A percentile compares a stretch with the other conserved stretches of the same genome.
Evolutionary conservation across 1,140 invertebrate genomes (phyloP).

Genomic region (Zaprionus camerounensis): DNA sequence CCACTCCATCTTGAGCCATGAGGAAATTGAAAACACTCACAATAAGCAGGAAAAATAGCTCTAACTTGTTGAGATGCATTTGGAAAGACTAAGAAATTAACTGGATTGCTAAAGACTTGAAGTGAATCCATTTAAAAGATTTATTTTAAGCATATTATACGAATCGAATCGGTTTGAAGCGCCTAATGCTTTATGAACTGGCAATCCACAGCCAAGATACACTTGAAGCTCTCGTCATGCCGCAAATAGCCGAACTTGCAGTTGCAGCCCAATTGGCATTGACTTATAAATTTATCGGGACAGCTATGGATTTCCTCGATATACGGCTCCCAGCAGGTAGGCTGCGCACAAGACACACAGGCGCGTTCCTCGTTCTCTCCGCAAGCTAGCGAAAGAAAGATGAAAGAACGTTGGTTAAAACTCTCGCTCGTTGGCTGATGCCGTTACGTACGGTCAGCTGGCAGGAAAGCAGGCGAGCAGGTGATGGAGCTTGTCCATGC

Average conservation of each 20-base stretch:
- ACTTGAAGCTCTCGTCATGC: conserved; percentile 27
- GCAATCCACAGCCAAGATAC: conserved; percentile 36
- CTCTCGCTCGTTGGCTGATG: not conserved
- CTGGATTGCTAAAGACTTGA: not conserved
- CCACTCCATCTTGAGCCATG: not conserved
- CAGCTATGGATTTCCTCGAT: not conserved
- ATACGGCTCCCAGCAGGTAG: conserved; percentile 40
- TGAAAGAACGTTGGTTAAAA: not conserved
- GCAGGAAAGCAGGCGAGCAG: conserved; percentile 9
- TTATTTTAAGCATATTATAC: not conserved
- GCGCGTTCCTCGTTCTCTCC: conserved; percentile 49
- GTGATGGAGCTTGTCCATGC: conserved; percentile 14
- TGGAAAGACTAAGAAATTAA: not conserved
- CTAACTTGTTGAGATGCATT: conserved; percentile 16
- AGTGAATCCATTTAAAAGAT: not conserved
- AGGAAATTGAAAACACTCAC: conserved; percentile 10
- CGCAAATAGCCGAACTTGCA: conserved; percentile 58
- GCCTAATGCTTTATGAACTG: not conserved
- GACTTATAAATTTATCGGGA: not conserved
- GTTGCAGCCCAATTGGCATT: conserved; percentile 50
- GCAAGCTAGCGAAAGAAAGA: conserved; percentile 47
- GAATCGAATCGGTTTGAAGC: not conserved
- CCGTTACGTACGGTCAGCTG: conserved; percentile 38
- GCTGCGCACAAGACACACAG: conserved; percentile 45
- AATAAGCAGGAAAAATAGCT: conserved; percentile 15